Evolutionary conservation across 2,888 invertebrate genomes (phyloP).

Genomic region (Eueremaeus valkanovi): DNA sequence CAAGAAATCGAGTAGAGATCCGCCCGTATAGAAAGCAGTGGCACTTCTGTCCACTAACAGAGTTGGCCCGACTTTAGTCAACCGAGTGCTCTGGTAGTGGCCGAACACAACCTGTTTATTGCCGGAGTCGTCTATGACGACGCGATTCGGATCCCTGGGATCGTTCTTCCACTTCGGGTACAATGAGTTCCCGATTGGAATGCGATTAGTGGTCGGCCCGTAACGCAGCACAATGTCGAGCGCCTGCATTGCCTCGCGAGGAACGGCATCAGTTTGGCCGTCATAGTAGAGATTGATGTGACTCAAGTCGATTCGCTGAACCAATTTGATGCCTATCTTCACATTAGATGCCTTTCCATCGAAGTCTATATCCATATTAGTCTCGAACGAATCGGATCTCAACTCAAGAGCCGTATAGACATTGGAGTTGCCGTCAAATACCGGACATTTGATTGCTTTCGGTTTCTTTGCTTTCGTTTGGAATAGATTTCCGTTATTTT

Average conservation of each 20-base stretch:
- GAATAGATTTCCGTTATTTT: background rate
- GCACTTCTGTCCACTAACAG: conserved; percentile 39
- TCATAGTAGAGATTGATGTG: conserved; percentile 96
- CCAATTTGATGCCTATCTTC: background rate
- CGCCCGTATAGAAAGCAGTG: conserved; percentile 37
- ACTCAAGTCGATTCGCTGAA: conserved; percentile 43
- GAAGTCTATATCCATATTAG: no score
- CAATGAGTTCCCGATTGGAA: conserved; percentile 31
- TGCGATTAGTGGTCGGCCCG: conserved; percentile 48
- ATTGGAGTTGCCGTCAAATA: conserved; percentile 22
- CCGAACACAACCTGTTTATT: conserved; percentile 38
- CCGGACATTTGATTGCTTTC: conserved; percentile 89
- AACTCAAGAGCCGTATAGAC: background rate
- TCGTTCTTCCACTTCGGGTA: background rate
- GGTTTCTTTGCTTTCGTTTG: conserved; percentile 64
- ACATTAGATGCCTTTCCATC: background rate
- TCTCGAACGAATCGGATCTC: no score
- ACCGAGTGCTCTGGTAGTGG: conserved; percentile 38
- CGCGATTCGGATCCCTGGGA: background rate
- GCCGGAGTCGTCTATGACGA: background rate
- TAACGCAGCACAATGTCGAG: conserved; percentile 99
- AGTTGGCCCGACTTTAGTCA: conserved; percentile 27
- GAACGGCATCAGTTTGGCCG: conserved; percentile 91
- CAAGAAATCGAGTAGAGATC: conserved; percentile 23
- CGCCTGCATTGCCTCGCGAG: conserved; percentile 94